Base-by-base conservation (phyloP, 2,113 vertebrate genomes). In the Planiliza haematocheilus region DNA sequence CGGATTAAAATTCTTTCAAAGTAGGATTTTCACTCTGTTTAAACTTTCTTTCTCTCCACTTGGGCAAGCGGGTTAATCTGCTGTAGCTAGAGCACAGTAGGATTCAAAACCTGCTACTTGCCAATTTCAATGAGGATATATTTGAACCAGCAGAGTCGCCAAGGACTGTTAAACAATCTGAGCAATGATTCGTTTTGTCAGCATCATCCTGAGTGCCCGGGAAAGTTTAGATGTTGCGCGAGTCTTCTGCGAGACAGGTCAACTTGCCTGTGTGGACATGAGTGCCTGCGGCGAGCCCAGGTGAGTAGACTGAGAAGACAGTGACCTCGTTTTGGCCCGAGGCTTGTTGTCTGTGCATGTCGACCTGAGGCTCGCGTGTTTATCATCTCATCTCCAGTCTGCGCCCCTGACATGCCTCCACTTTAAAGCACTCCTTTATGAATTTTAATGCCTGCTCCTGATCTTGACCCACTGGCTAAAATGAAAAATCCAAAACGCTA, bases 361-460 rank as follows among this genome's bases (percentile, higher is more conserved):
- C 17, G 4, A 78, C 81, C 71, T 16, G 42, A 55, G 69, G 68
- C 76, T 24, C 14, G 17, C 12, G n/a, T 77, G 39, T 86, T 86
- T 83, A 76, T 79, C 70, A 30, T 51, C 75, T 72, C 48, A 5
- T 82, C 73, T 79, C 59, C 39, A 49, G 55, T 41, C 67, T 65
- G 9, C 1, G 9, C 62, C 55, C 2, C 59, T 43, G 45, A 73
- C 64, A 42, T 68, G 73, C n/a, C 72, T 79, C 70, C 2, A 20
- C 4, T 80, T 79, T 60, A 62, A 81, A 76, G 21, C 16, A 41
- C 41, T 36, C 41, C 75, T 70, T 79, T 64, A 82, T 91, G 70
- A 89, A 90, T 88, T 86, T 86, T 89, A 85, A 91, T 87, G 81
- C 68, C 55, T 67, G 48, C 57, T 88, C 42, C 77, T 76, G 79